These are phyloP conservation scores for Thinocorus orbignyianus DNA, from an alignment of 2,113 vertebrate genomes.

Conservation along the genomic window DNA sequence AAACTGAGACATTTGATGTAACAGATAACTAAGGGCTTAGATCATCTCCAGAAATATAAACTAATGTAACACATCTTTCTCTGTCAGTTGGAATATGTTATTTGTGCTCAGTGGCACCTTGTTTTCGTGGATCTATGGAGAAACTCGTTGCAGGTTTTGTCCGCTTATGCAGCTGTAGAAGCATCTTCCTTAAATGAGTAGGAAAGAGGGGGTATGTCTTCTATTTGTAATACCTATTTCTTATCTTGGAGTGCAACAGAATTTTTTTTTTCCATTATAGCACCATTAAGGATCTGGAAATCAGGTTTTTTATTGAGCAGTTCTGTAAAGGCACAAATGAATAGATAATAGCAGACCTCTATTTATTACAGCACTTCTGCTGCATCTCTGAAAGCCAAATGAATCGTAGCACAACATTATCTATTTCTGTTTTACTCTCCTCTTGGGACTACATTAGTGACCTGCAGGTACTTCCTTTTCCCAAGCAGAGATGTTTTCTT, in stretches of 20 bases:
- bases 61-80: conserved; percentile 38
- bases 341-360: not conserved
- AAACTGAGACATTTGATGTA: conserved; percentile 65
- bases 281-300: not conserved
- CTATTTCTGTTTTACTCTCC: not conserved
- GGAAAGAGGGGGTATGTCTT: not conserved
- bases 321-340: not conserved
- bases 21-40: conserved; percentile 63
- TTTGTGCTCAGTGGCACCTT: not conserved
- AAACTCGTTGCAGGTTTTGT: not conserved
- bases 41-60: conserved; percentile 64
- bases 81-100: conserved; percentile 41
- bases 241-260: not conserved
- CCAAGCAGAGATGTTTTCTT: not conserved
- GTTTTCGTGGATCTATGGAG: not conserved
- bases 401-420: not conserved
- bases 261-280: not conserved
- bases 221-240: not conserved
- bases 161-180: not conserved
- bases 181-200: not conserved
- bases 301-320: not conserved
- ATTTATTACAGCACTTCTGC: not conserved
- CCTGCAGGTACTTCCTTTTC: not conserved
- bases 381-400: not conserved
- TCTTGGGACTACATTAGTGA: not conserved